phyloP scores from a whole-genome alignment of 2,797 vertebrate species.

The Cyprinella venusta region DNA sequence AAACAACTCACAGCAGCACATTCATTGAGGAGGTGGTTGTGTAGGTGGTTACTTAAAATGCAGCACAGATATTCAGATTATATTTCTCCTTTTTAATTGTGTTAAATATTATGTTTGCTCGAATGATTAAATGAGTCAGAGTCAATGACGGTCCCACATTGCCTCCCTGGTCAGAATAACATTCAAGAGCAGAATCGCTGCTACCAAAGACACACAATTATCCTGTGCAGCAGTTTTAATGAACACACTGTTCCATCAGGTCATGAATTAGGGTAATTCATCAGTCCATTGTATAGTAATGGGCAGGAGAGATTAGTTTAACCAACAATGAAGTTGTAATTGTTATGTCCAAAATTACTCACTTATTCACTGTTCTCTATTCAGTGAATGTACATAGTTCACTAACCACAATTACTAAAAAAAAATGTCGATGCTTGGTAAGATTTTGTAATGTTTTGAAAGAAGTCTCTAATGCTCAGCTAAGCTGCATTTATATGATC shows the following conservation, averaged over 20 bases:
- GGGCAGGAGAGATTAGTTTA: conserved; percentile 50
- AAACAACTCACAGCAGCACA: neutral
- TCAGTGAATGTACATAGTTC: neutral
- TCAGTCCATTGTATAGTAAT: conserved; percentile 48
- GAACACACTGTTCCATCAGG: conserved; percentile 33
- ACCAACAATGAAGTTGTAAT: conserved; percentile 47
- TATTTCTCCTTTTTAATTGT: conserved; percentile 34
- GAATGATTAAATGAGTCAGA: conserved; percentile 29
- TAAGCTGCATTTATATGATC: neutral
- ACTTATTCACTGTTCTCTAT: conserved; percentile 64
- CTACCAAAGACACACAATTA: conserved; percentile 47
- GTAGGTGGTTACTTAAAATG: conserved; percentile 38
- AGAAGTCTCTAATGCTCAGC: neutral
- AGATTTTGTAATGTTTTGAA: neutral
- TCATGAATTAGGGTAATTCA: conserved; percentile 59
- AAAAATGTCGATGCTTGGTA: neutral
- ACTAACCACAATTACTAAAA: neutral
- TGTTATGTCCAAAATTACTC: conserved; percentile 55
- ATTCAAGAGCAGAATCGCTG: conserved; percentile 28
- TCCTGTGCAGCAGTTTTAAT: conserved; percentile 34
- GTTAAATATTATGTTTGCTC: conserved; percentile 13
- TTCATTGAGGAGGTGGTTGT: conserved; percentile 26
- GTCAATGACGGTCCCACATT: neutral
- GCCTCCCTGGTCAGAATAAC: conserved; percentile 9
- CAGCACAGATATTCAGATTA: conserved; percentile 31